phyloP scores from a whole-genome alignment of 2,888 invertebrate genomes.

The Morpho deidamia region DNA sequence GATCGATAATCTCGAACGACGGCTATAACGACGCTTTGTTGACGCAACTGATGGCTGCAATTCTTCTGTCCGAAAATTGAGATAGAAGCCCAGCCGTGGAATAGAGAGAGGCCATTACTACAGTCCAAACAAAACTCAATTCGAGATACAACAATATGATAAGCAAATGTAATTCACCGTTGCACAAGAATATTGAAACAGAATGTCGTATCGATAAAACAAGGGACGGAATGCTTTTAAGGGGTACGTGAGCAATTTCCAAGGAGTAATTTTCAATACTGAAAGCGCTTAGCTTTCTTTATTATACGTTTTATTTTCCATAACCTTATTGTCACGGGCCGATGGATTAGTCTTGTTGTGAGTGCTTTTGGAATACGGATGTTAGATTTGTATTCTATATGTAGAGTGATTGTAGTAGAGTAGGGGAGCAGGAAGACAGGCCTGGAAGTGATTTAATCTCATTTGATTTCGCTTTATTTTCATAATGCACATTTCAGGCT shows the following conservation, averaged over 20 bases:
- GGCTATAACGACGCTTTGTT: too few relatives aligned
- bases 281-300: conserved; percentile 25
- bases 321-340: conserved; percentile 17
- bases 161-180: conserved; percentile 27
- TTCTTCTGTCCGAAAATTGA: too few relatives aligned
- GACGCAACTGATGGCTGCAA: too few relatives aligned
- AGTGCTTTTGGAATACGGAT: background rate
- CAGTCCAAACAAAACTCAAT: background rate
- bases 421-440: too few relatives aligned
- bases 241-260: conserved; percentile 34
- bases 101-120: too few relatives aligned
- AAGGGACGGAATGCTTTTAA: conserved; percentile 40
- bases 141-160: conserved; percentile 25
- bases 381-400: background rate
- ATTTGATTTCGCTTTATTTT: too few relatives aligned
- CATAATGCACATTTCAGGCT: too few relatives aligned
- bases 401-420: too few relatives aligned
- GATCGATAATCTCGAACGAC: too few relatives aligned
- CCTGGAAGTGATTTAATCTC: too few relatives aligned
- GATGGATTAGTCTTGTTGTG: conserved; percentile 5
- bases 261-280: conserved; percentile 33
- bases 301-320: conserved; percentile 15
- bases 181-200: conserved; percentile 28
- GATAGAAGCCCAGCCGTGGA: too few relatives aligned
- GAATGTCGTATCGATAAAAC: conserved; percentile 37